phyloP scores from a whole-genome alignment of 2,888 invertebrate species.

The Cephus spinipes region DNA sequence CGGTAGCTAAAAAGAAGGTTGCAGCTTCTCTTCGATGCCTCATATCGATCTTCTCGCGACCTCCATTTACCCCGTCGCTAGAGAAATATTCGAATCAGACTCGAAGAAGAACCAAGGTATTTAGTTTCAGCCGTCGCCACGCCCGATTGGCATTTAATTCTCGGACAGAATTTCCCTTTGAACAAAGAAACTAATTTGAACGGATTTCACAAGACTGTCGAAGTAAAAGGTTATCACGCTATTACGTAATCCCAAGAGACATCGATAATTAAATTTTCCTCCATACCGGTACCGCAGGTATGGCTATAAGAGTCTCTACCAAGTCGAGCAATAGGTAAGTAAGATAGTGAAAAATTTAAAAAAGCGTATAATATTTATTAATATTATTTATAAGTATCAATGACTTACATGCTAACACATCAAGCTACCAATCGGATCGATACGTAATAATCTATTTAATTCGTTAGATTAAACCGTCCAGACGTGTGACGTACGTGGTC shows the following conservation, averaged over 20 bases:
- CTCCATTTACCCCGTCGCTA: neutral
- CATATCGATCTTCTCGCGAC: neutral
- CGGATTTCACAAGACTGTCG: neutral
- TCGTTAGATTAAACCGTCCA: neutral
- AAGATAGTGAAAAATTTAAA: too few relatives aligned
- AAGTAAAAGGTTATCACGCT: neutral
- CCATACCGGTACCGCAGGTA: neutral
- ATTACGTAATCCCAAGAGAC: neutral
- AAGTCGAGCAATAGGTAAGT: too few relatives aligned
- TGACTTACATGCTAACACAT: neutral
- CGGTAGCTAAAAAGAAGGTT: too few relatives aligned
- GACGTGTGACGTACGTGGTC: neutral
- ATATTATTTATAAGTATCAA: too few relatives aligned
- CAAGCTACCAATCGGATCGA: neutral
- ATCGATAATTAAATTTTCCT: neutral
- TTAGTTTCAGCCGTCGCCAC: slow-evolving; percentile 30
- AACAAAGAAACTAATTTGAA: slow-evolving; percentile 9
- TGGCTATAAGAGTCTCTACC: too few relatives aligned
- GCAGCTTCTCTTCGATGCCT: too few relatives aligned
- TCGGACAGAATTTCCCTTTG: slow-evolving; percentile 53
- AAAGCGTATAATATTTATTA: too few relatives aligned
- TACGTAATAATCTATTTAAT: neutral
- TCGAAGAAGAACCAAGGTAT: neutral
- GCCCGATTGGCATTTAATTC: slow-evolving; percentile 60
- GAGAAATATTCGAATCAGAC: neutral